Evolutionary conservation across 2,888 invertebrate genomes (phyloP), one percentile per base, ranked within the genome.

Genomic region (Elgonia sp.): DNA sequence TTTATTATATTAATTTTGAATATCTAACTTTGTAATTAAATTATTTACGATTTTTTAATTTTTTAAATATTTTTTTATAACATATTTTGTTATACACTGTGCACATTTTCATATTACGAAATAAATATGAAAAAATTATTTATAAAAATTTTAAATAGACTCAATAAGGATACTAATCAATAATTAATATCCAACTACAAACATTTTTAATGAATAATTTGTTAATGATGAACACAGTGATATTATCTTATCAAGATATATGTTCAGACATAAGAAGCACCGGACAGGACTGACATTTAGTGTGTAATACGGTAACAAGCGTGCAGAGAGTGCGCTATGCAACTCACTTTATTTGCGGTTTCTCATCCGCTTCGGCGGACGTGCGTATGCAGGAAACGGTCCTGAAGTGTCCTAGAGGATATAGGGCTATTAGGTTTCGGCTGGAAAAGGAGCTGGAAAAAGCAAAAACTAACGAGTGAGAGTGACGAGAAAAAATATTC

Each of bases 361-460:
- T 93, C 92, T 89, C 94, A 94, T 94, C 94, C 94, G 94, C 93
- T 91, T 91, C 90, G 91, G 81, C 82, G 84, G 90, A 89, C 89
- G 89, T 90, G 89, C 73, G 85, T 89, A 88, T 91, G 92, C 94
- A 94, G 94, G 94, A 94, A 94, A 94, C 93, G 93, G 93, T 93
- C 93, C 93, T 93, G 93, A 90, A 93, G 93, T 92, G 92, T 94
- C 93, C 93, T 93, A 93, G 92, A 93, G 93, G 93, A 92, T 93
- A 92, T 91, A 91, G 89, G 94, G 93, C 93, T 94, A 94, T 94
- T 94, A 92, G 92, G 92, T 94, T 94, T 93, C 94, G 92, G 89
- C 89, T 91, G 90, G 86, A 84, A 86, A 91, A 87, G 85, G 86
- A 70, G 53, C 81, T 87, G 85, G 79, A 89, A 90, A 88, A 89